Evolutionary conservation across 2,113 vertebrate species (phyloP).

Genomic region (Corvus cornix): DNA sequence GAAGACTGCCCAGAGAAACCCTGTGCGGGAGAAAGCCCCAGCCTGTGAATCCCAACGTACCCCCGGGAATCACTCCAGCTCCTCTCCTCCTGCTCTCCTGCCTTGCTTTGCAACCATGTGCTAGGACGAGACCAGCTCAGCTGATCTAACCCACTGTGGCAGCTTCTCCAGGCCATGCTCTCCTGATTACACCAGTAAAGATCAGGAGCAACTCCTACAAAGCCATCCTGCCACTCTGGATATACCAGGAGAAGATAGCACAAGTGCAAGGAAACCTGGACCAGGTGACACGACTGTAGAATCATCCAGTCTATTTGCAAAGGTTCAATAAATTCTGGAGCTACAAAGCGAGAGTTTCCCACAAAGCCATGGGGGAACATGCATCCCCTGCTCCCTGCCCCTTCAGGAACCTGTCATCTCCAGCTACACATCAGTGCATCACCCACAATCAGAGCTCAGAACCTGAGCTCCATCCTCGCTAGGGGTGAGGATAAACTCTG

Average conservation of each 20-base stretch:
- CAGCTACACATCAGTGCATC: not conserved
- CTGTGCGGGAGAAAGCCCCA: rapidly evolving
- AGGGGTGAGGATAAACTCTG: not conserved
- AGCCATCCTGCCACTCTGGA: not conserved
- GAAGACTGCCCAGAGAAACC: not conserved
- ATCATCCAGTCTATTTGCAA: not conserved
- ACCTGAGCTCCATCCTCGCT: not conserved
- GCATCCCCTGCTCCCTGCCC: not conserved
- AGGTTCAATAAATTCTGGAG: not conserved
- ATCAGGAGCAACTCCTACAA: not conserved
- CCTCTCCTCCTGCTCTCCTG: not conserved
- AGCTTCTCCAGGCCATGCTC: not conserved
- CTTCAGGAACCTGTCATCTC: not conserved
- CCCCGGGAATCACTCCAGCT: rapidly evolving
- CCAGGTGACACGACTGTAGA: not conserved
- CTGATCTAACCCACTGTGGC: not conserved
- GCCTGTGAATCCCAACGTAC: not conserved
- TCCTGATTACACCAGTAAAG: not conserved
- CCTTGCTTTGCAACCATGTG: not conserved
- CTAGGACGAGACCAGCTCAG: not conserved
- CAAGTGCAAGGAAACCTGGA: not conserved
- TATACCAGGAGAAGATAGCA: not conserved
- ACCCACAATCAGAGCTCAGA: not conserved
- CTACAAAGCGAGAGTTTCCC: not conserved
- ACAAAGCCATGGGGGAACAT: not conserved